Base-by-base conservation (phyloP, 2,888 invertebrate species). In the Metopia argyrocephala region DNA sequence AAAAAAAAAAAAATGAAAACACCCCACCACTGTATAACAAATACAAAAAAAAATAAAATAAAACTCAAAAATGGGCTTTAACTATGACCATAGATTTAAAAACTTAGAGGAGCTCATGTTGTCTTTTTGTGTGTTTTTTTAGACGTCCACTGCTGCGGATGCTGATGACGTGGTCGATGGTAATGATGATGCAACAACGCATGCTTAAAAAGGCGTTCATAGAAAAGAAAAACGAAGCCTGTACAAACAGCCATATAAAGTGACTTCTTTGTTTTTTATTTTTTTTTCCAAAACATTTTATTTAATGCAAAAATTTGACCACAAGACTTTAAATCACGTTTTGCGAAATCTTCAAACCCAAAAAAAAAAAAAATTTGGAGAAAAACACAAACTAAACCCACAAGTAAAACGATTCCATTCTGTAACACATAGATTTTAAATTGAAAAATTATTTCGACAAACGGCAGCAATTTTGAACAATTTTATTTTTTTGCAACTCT, bases 151-250 rank as follows among this genome's bases (percentile, higher is more conserved):
- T 38, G 38, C 15, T 38, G 38, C 31, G 50, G 52, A 18, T 21
- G 52, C 59, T 75, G 59, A 21, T 31, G 54, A 20, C 21, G 18
- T 20, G 46, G n/a, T n/a, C n/a, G n/a, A 59, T 48, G 76, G 28
- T 68, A 65, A 56, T 52, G 76, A 69, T 81, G 81, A 81, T 81
- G 81, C 81, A 81, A 81, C 74, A 78, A 81, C 74, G 78, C 81
- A 81, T 74, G 78, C 70, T 70, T 81, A 61, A 78, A 78, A 38
- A 74, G 80, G 68, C 73, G 80, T 78, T 70, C 78, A 70, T 48
- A 48, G n/a, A n/a, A 48, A 48, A 48, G 2, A 20, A 1, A 48
- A 48, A 73, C n/a, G 64, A 81, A 66, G 61, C 62, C 50, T 78
- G 50, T 69, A 81, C 81, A 81, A 78, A 69, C 74, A 74, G 15